Evolutionary conservation across 2,888 invertebrate genomes (phyloP).

Genomic region (Ennomos fuscantarius): DNA sequence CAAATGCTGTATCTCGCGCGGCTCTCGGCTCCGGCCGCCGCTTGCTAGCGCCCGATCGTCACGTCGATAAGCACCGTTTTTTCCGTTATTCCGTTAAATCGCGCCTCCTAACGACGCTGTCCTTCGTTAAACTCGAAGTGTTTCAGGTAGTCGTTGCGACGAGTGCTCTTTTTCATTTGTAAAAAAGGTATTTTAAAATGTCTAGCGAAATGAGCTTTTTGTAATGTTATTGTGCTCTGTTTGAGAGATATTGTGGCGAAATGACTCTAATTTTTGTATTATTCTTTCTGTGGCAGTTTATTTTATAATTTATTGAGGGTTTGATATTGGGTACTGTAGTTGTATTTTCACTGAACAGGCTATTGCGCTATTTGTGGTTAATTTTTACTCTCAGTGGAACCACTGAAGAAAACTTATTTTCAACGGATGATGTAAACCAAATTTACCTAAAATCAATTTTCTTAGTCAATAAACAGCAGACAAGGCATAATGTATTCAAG

Average conservation of each 20-base stretch:
- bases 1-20: constrained; percentile 29
- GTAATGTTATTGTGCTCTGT: constrained; percentile 63
- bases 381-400: neutral
- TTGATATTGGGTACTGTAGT: no score
- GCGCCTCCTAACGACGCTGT: constrained; percentile 72
- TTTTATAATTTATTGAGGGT: constrained; percentile 20
- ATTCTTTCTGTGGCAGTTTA: constrained; percentile 21
- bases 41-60: constrained; percentile 64
- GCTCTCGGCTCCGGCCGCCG: neutral
- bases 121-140: constrained; percentile 71
- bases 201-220: constrained; percentile 56
- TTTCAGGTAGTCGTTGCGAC: constrained; percentile 77
- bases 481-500: constrained; percentile 26
- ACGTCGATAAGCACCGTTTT: constrained; percentile 73
- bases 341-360: no score
- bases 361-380: no score
- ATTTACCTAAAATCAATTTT: constrained; percentile 9
- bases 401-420: neutral
- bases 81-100: constrained; percentile 68
- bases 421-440: neutral
- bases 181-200: constrained; percentile 58
- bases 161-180: constrained; percentile 76
- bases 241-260: constrained; percentile 42
- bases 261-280: constrained; percentile 41
- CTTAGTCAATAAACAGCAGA: constrained; percentile 21